Evolutionary conservation across 2,797 vertebrate species (phyloP), one percentile per base, ranked within the genome.

Genomic region (Ptychobarbus kaznakovi): DNA sequence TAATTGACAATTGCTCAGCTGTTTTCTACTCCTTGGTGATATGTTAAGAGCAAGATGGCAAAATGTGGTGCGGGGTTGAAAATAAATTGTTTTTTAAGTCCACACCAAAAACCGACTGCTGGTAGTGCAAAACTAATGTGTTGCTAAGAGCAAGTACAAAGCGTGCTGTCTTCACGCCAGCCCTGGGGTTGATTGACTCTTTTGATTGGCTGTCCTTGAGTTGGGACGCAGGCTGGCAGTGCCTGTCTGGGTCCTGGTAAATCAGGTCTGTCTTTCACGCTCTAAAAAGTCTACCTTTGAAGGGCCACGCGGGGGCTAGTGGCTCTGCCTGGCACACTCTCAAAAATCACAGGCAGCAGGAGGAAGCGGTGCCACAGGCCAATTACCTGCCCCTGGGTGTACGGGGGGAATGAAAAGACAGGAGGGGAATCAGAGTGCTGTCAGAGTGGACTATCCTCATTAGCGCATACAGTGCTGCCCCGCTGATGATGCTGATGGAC

Each of bases 351-450:
- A 87, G 38, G 74, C 77, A 73, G 68, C 12, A 28, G 84, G 83
- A 80, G 91, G 90, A 93, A 92, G 88, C 38, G 49, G 58, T 90
- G 92, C 92, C 91, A 91, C 86, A 89, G 87, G 86, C 90, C 93
- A 92, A 94, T 94, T 92, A 93, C 88, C 73, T 68, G 86, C 87
- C 85, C 77, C 81, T 89, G 86, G 81, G 90, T 85, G 87, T 89
- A 86, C 51, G 51, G 49, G 16, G 58, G 44, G 44, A 86, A 86
- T 83, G 65, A 82, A 56, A 49, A 58, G 53, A 12, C 69, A 72
- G 74, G 81, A 35, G 53, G 77, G 61, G 51, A 46, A 82, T 38
- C 42, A 42, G 42, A 82, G 84, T 69, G 46, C 65, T 74, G 61
- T 83, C 58, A 72, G 81, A 72, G 66, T 83, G 78, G 53, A 66